phyloP scores from a whole-genome alignment of 2,888 invertebrate genomes.

The Lithophane socia region DNA sequence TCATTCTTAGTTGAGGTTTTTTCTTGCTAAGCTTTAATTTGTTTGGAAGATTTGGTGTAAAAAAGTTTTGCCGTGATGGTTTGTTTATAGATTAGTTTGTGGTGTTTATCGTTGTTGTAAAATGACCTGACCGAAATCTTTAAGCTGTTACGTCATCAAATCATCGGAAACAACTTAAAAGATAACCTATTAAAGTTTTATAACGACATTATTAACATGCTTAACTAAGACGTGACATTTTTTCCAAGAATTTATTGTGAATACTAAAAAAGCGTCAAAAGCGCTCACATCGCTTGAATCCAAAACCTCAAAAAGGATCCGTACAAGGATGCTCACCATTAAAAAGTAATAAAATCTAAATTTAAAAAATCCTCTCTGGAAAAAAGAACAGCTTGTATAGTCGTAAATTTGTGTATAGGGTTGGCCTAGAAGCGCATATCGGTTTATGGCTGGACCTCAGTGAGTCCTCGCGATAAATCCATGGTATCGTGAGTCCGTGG shows the following conservation, averaged over 20 bases:
- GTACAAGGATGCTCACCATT: constrained; percentile 72
- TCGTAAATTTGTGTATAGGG: constrained; percentile 61
- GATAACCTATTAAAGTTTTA: background rate
- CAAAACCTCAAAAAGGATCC: constrained; percentile 20
- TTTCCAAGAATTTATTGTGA: background rate
- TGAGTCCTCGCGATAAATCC: constrained; percentile 76
- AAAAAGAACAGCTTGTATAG: constrained; percentile 42
- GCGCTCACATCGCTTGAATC: constrained; percentile 49
- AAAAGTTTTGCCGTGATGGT: constrained; percentile 52
- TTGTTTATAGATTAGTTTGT: constrained; percentile 31
- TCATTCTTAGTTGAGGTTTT: constrained; percentile 45
- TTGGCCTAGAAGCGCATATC: constrained; percentile 64
- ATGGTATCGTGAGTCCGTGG: constrained; percentile 73
- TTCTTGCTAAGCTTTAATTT: constrained; percentile 53
- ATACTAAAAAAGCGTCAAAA: constrained; percentile 7
- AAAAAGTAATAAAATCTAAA: constrained; percentile 81
- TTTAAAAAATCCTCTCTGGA: constrained; percentile 63
- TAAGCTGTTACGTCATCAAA: background rate
- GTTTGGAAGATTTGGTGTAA: constrained; percentile 47
- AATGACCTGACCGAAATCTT: background rate
- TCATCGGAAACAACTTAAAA: background rate
- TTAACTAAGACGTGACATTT: background rate
- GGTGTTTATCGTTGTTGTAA: constrained; percentile 19
- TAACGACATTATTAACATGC: background rate
- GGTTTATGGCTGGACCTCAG: constrained; percentile 69